Evolutionary conservation across 64 coral and sea anemone species (phyloP).

Genomic region (Astreopora myriophthalma): DNA sequence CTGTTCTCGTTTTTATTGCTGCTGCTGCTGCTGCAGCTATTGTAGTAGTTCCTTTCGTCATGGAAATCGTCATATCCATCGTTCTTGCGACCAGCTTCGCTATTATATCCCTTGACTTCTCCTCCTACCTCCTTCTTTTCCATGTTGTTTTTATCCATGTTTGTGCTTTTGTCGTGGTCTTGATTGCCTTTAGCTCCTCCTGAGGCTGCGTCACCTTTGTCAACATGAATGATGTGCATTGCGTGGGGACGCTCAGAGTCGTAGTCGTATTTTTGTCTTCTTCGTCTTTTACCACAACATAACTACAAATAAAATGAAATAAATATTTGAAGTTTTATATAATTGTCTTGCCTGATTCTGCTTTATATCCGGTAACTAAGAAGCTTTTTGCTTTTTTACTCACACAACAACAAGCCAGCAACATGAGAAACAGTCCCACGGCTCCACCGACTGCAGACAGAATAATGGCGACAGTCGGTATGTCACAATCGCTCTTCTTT

Average conservation of each 20-base stretch:
- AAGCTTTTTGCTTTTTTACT: slow-evolving; percentile 10
- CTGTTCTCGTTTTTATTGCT: neutral
- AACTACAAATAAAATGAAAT: neutral
- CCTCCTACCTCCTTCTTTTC: neutral
- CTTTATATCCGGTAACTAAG: too few species aligned
- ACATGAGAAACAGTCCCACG: slow-evolving; percentile 41
- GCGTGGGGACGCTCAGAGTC: neutral
- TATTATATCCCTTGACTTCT: neutral
- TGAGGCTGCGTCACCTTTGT: too few species aligned
- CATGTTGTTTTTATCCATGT: neutral
- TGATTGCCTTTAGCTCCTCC: neutral
- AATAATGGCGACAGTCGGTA: neutral
- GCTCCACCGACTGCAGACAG: slow-evolving; percentile 26
- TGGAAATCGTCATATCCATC: neutral
- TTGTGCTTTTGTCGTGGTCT: neutral
- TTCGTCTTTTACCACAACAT: slow-evolving; percentile 40
- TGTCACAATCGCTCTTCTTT: neutral
- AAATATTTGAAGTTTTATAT: too few species aligned
- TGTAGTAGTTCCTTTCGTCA: neutral
- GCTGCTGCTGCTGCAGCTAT: neutral
- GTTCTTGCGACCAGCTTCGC: neutral
- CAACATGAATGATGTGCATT: slow-evolving; percentile 1
- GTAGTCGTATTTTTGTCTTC: slow-evolving; percentile 1
- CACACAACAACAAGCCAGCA: slow-evolving; percentile 71
- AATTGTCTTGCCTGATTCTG: too few species aligned